Evolutionary conservation across 2,797 vertebrate species (phyloP).

Genomic region (Enteromius paludinosus): DNA sequence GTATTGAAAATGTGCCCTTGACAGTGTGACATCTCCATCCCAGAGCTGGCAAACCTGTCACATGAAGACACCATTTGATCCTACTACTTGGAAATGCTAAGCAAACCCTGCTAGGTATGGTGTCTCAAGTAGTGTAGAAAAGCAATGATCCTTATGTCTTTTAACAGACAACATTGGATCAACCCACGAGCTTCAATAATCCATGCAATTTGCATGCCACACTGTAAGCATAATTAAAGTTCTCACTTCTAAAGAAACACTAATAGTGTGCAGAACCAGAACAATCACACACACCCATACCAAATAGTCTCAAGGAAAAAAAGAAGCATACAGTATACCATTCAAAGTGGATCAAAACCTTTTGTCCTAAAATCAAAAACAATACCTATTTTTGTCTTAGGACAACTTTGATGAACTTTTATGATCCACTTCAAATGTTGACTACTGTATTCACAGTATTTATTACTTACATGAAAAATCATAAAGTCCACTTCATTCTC

Average conservation of each 20-base stretch:
- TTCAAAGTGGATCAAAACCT: too few species aligned
- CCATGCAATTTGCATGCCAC: background rate
- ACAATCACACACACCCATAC: background rate
- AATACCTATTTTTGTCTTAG: too few species aligned
- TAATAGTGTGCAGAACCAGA: background rate
- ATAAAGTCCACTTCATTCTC: background rate
- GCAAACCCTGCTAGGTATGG: background rate
- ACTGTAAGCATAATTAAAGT: background rate
- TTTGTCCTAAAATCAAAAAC: too few species aligned
- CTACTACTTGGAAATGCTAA: background rate
- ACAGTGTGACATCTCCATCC: background rate
- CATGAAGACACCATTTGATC: conserved; percentile 18
- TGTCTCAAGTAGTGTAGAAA: conserved; percentile 2
- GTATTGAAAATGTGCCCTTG: conserved; percentile 15
- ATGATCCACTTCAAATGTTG: too few species aligned
- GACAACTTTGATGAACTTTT: too few species aligned
- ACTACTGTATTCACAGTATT: too few species aligned
- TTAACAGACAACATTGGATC: background rate
- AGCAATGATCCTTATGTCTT: conserved; percentile 1
- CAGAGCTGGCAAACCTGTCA: background rate
- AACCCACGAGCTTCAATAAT: background rate
- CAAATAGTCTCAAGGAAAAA: background rate
- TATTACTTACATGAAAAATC: background rate
- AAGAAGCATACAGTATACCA: too few species aligned
- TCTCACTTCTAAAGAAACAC: background rate